Conservation (phyloP, 2,113 vertebrate species). For the Rattus rattus region DNA sequence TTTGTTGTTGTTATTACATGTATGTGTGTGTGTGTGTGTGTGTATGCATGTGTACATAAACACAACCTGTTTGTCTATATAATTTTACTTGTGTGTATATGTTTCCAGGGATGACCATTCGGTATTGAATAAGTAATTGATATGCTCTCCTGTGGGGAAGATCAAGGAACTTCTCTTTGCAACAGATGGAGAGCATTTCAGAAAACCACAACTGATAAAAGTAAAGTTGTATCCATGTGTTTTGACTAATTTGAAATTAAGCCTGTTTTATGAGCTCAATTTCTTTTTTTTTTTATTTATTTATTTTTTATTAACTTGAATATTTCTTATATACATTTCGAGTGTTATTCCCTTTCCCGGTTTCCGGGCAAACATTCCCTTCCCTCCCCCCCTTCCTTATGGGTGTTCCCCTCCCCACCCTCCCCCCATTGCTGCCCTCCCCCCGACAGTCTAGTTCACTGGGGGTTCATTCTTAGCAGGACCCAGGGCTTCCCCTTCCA, state of each 20-base stretch:
- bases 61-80: not conserved
- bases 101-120: not conserved
- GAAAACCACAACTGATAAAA: constrained; percentile 54
- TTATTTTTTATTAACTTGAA: no score
- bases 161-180: not conserved
- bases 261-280: constrained; percentile 68
- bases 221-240: constrained; percentile 51
- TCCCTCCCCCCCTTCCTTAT: no score
- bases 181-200: constrained; percentile 34
- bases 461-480: no score
- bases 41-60: not conserved
- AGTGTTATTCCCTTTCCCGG: no score
- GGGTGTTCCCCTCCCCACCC: no score
- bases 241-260: constrained; percentile 73
- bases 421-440: no score
- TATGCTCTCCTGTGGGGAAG: not conserved
- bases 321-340: no score
- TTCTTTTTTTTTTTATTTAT: no score
- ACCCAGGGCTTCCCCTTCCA: no score
- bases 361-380: no score
- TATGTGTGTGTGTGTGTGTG: not conserved
- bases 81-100: constrained; percentile 28
- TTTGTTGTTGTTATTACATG: not conserved
- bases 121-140: not conserved
- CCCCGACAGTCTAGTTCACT: no score